Evolutionary conservation across 2,113 vertebrate genomes (phyloP).

Genomic region (Lophotis ruficrista): DNA sequence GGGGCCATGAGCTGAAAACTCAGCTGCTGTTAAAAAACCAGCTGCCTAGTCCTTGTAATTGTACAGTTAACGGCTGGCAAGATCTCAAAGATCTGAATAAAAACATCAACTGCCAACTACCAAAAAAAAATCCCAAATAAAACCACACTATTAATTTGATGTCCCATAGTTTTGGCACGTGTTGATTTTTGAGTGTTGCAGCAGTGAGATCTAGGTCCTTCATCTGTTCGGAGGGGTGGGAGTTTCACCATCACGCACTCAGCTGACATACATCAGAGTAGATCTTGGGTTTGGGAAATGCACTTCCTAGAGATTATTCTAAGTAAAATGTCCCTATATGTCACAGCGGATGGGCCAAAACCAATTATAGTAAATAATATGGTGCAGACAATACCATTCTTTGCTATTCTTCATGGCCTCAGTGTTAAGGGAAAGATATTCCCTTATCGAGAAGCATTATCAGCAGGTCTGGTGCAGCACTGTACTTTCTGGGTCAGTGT

Average conservation of each 20-base stretch:
- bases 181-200: not conserved
- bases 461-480: rapidly evolving
- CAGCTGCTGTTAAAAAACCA: not conserved
- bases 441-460: rapidly evolving
- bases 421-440: not conserved
- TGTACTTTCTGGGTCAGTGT: not conserved
- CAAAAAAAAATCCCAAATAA: not conserved
- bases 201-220: not conserved
- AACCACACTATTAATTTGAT: not conserved
- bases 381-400: not conserved
- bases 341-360: too few species aligned
- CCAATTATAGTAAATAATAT: rapidly evolving
- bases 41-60: rapidly evolving
- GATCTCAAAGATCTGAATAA: not conserved
- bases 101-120: not conserved
- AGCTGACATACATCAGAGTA: rapidly evolving
- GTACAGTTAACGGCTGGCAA: not conserved
- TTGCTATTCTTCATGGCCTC: not conserved
- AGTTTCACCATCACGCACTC: not conserved
- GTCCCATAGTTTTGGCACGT: rapidly evolving
- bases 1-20: not conserved
- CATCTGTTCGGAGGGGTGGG: not conserved
- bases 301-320: not conserved
- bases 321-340: not conserved
- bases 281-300: not conserved